Evolutionary conservation across 2,888 invertebrate species (phyloP), one percentile per base, ranked within the genome.

Genomic region (Axea sp.): DNA sequence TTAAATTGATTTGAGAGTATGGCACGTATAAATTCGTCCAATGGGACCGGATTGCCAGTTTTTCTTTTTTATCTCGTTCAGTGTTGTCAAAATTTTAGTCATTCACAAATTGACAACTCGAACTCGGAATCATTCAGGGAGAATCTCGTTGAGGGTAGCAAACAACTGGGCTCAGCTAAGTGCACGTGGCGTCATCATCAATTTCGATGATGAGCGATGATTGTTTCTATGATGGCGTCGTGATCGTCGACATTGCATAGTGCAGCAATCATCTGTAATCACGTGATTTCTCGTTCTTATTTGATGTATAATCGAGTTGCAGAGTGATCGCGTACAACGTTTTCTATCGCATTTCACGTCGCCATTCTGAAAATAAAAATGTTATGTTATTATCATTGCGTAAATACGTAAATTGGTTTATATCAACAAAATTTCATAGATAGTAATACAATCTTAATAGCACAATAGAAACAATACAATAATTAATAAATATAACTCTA

Each of bases 191-290:
- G 83, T 82, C 28, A 80, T 78, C 15, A 82, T 78, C 45, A 81
- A 82, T 53, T 81, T 82, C 24, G 78, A 77, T 19, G 78, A 76
- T 17, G 77, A 59, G 69, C 81, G 82, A 62, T 82, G 89, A 82
- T 89, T 89, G 79, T 90, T 90, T 60, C 90, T 89, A 79, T 86
- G 85, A 83, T 89, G 90, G 74, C 90, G 89, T 83, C 90, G 83
- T 79, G 84, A 82, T 33, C 87, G 82, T 55, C 85, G 86, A 86
- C 92, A 91, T 73, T 88, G 88, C 39, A 84, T 85, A 73, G 89
- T 89, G 87, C 92, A 92, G 87, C 91, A 91, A 77, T 90, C 90
- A 86, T 91, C 92, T 45, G 86, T 83, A 4, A 9, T 37, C 45
- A 81, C 78, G 68, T 78, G 78, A 41, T 82, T 83, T 59, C 84